A percentile compares a stretch with the other conserved stretches of the same genome.
Conservation (phyloP, 2,113 vertebrate genomes). For the Sialia sialis region DNA sequence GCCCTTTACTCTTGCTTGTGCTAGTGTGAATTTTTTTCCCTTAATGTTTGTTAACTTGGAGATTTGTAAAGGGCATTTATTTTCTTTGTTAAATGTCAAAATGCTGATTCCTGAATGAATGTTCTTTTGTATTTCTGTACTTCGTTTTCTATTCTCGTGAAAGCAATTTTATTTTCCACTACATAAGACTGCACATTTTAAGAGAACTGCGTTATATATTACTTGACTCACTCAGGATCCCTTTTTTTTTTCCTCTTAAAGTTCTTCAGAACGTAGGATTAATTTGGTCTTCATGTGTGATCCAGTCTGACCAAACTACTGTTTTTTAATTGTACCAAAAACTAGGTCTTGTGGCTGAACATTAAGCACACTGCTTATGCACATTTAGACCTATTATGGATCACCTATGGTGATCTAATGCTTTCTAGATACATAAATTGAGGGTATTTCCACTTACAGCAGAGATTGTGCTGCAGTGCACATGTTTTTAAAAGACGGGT, state of each 20-base stretch:
- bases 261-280: not conserved
- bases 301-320: not conserved
- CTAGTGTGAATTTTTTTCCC: not conserved
- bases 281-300: not conserved
- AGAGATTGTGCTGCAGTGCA: not conserved
- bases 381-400: not conserved
- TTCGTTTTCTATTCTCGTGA: not conserved
- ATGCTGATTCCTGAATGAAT: not conserved
- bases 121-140: not conserved
- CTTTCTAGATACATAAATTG: not conserved
- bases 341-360: not conserved
- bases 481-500: not conserved
- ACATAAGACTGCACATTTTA: not conserved
- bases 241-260: not conserved
- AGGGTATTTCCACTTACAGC: not conserved
- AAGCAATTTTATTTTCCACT: not conserved
- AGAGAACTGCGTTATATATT: not conserved
- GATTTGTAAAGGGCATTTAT: not conserved
- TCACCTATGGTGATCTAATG: not conserved
- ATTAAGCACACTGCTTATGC: not conserved
- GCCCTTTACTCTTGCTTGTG: not conserved
- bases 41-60: not conserved
- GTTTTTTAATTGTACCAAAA: not conserved
- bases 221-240: not conserved
- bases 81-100: slow-evolving; percentile 12